A percentile compares a stretch with the other conserved stretches of the same genome.
phyloP scores from a whole-genome alignment of 2,113 vertebrate species.

The Silurus asotus region DNA sequence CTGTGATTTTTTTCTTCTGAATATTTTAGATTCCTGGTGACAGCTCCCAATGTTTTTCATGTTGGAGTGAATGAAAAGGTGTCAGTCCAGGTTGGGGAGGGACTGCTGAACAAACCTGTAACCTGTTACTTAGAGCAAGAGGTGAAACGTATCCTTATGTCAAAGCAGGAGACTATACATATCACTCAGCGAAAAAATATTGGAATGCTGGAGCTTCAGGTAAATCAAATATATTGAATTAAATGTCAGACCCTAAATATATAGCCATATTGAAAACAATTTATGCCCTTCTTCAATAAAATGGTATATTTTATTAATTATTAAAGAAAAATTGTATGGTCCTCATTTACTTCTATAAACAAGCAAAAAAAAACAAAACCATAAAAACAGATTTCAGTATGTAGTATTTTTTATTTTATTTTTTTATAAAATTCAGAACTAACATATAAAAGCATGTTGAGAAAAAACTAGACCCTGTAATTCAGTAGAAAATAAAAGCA shows the following conservation, averaged over 20 bases:
- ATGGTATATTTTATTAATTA: not conserved
- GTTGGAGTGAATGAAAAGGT: conserved; percentile 68
- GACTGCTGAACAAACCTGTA: conserved; percentile 22
- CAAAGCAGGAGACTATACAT: fast-evolving
- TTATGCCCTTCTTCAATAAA: not conserved
- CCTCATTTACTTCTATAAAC: not conserved
- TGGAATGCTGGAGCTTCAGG: conserved; percentile 62
- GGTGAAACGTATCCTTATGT: fast-evolving
- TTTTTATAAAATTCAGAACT: not conserved
- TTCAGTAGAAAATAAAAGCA: too few relatives aligned
- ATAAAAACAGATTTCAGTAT: not conserved
- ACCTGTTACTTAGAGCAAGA: conserved; percentile 61
- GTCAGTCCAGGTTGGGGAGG: conserved; percentile 63
- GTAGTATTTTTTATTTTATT: not conserved
- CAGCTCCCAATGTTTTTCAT: conserved; percentile 71
- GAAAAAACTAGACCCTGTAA: too few relatives aligned
- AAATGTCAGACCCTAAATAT: not conserved
- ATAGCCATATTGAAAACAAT: not conserved
- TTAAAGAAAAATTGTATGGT: not conserved
- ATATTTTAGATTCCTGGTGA: conserved; percentile 69
- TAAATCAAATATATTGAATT: conserved; percentile 40
- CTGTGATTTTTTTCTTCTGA: not conserved
- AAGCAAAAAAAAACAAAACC: not conserved
- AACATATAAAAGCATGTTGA: too few relatives aligned
- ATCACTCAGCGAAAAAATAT: not conserved